Base-by-base conservation (phyloP, 2,888 invertebrate genomes). In the Dryobotodes eremita region DNA sequence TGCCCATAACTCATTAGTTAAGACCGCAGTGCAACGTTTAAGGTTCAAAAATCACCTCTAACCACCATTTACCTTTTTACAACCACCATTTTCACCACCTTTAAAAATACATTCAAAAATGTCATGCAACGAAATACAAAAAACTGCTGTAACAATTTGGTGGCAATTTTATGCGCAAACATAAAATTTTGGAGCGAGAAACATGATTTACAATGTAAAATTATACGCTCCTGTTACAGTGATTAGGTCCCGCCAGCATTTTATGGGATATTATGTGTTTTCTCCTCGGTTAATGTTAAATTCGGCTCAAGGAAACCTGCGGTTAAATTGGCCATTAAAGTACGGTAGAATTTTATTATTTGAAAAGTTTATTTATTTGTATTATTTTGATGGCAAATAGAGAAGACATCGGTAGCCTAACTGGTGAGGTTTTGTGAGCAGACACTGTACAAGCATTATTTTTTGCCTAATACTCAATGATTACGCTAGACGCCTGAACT, bases 121-220 rank as follows among this genome's bases (percentile, higher is more conserved):
- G 15, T 26, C 50, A 42, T 75, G 55, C 31, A 75, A 64, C 6
- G 5, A 55, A 62, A 57, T 31, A 42, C 20, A 57, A 42, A 82
- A 50, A 42, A 42, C 26, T 50, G 15, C 26, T 62, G 53, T 26
- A 81, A 23, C 36, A 82, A 75, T 65, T n/a, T 42, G 8, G n/a
- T 42, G 11, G 48, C 6, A 42, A 64, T 76, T 26, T 36, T 64
- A 64, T 59, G 15, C 55, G 8, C 55, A 11, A 79, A 50, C 50
- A 79, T 55, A 50, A 82, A 42, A 79, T 79, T 57, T 83, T 57
- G 15, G 46, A 46, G 64, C 46, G 53, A 50, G 20, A 50, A 77
- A 83, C 42, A 65, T 65, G 65, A 79, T 77, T 83, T 83, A 79
- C 13, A 77, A 59, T 59, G 31, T 57, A 31, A 77, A 79, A 79